Base-by-base conservation (phyloP, 1,140 invertebrate species). In the Zaprionus vittiger region DNA sequence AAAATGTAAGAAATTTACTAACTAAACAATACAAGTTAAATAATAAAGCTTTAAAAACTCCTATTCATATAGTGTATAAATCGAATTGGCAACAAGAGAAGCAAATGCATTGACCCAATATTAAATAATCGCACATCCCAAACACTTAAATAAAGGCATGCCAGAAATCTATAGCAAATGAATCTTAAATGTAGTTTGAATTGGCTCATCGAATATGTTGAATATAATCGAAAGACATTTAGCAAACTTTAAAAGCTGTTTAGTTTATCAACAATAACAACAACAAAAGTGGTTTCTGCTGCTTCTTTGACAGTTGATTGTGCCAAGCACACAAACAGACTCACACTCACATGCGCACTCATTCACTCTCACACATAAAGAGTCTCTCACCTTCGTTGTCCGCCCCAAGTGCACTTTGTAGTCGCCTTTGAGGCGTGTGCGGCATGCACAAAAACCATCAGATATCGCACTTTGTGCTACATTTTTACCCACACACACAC, bases 341-440 rank as follows among this genome's bases (percentile, higher is more conserved):
- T 2, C 12, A 5, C 14, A 26, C 14, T 22, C 20, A 4, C 2
- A 49, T 4, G 12, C 47, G 9, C 47, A 22, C 47, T 4, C 38
- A 22, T 20, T 4, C 38, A 28, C 4, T 22, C 34, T 12, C 11
- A 0, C 5, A 26, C 31, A 15, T 20, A 22, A 28, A 17, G 12
- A 12, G 12, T 2, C 14, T n/a, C 14, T 22, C 47, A 24, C 20
- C 17, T 22, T 22, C 2, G 20, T 20, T 22, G 17, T 52, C 11
- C 20, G 12, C 20, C 47, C 22, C 20, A 24, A 14, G 47, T 56
- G 47, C 41, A 77, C 31, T 62, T 63, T 73, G 59, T 68, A 68
- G 70, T 62, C 62, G 47, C 20, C 64, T 77, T 68, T 73, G 60
- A 67, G 69, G 63, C 56, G 49, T 17, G 4, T 24, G 41, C n/a